Percentiles rank a stretch among this genome's conserved stretches.
phyloP scores from a whole-genome alignment of 2,888 invertebrate genomes.

The Dyspetes luteomarginatus region DNA sequence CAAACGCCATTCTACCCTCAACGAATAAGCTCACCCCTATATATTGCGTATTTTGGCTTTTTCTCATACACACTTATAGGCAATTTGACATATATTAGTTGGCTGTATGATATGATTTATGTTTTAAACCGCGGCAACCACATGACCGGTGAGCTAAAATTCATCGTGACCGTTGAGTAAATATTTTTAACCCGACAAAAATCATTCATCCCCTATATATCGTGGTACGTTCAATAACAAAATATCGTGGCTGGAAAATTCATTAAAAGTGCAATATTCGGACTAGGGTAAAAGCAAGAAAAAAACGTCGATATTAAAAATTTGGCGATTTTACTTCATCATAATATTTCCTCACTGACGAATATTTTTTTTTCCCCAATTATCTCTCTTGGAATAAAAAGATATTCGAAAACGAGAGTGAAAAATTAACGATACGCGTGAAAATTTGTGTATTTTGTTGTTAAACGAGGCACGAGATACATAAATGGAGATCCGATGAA shows the following conservation, averaged over 20 bases:
- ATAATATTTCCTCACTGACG: too few relatives aligned
- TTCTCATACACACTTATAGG: too few relatives aligned
- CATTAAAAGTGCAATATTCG: background rate
- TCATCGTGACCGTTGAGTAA: background rate
- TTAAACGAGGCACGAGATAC: background rate
- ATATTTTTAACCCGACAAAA: conserved; percentile 1
- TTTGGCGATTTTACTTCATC: too few relatives aligned
- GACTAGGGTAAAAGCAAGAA: too few relatives aligned
- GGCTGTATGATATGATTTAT: too few relatives aligned
- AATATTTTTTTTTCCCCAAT: too few relatives aligned
- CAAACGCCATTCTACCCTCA: background rate
- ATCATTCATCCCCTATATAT: background rate
- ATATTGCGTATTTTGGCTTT: background rate
- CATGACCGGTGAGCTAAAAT: background rate
- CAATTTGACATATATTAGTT: too few relatives aligned
- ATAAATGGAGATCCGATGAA: background rate
- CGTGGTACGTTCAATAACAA: too few relatives aligned
- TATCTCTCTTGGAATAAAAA: too few relatives aligned
- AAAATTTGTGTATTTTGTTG: background rate
- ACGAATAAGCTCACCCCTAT: background rate
- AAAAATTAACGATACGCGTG: background rate
- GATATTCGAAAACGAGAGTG: background rate
- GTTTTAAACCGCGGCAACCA: too few relatives aligned
- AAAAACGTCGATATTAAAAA: too few relatives aligned
- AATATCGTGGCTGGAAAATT: background rate